phyloP scores from a whole-genome alignment of 1,140 invertebrate species.

The Atta cephalotes region DNA sequence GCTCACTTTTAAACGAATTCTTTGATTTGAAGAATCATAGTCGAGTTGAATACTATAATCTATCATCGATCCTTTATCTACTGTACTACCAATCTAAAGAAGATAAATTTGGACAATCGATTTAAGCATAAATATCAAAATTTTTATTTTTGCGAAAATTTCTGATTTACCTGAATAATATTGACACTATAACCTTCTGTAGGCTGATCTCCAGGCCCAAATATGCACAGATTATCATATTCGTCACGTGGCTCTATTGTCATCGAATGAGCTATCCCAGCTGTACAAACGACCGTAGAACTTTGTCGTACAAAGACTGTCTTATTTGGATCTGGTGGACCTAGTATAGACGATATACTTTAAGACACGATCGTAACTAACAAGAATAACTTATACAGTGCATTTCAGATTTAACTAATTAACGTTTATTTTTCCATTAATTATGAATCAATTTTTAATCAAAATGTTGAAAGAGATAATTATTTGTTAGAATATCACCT shows the following conservation, averaged over 20 bases:
- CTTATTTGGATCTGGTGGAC: slow-evolving; percentile 93
- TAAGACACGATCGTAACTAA: neutral
- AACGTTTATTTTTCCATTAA: neutral
- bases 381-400: neutral
- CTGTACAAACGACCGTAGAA: slow-evolving; percentile 94
- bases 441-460: neutral
- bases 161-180: slow-evolving; percentile 81
- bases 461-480: neutral
- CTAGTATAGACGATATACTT: slow-evolving; percentile 80
- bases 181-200: slow-evolving; percentile 87
- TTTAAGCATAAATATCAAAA: neutral
- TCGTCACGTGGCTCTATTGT: slow-evolving; percentile 95
- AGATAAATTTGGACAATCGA: neutral
- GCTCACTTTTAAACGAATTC: slow-evolving; percentile 89
- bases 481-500: neutral
- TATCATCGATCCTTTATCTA: slow-evolving; percentile 86
- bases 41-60: slow-evolving; percentile 88
- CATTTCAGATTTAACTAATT: neutral
- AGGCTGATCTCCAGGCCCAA: slow-evolving; percentile 89
- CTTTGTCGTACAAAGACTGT: slow-evolving; percentile 94
- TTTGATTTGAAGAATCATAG: slow-evolving; percentile 89
- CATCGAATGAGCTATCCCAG: slow-evolving; percentile 91
- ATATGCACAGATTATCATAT: slow-evolving; percentile 94
- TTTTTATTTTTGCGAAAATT: neutral
- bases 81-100: slow-evolving; percentile 84